A percentile compares a stretch with the other conserved stretches of the same genome.
Conservation (phyloP, 2,113 vertebrate species). For the Tapirus terrestris region DNA sequence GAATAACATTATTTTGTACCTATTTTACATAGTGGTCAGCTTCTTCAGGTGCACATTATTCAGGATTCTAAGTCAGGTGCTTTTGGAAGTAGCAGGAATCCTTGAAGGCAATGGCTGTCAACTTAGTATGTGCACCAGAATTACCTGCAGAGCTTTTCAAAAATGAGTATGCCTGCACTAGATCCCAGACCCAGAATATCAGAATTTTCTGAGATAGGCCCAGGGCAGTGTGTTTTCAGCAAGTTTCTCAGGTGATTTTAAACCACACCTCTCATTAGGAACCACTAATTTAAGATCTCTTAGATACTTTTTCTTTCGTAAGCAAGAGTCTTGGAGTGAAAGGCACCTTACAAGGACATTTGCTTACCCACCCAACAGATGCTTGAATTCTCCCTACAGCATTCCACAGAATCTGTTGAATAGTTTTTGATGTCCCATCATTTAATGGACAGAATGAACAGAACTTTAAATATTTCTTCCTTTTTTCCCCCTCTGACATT, state of each 20-base stretch:
- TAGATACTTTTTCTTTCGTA: not conserved
- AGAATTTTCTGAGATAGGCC: not conserved
- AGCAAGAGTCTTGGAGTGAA: not conserved
- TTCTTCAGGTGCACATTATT: not conserved
- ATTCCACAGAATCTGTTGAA: not conserved
- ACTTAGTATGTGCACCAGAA: not conserved
- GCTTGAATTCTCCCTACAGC: not conserved
- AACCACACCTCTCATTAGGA: not conserved
- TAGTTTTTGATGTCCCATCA: not conserved
- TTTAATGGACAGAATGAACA: not conserved
- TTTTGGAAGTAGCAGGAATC: not conserved
- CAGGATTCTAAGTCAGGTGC: not conserved
- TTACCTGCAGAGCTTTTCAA: not conserved
- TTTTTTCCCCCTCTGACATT: not conserved
- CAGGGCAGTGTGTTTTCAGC: not conserved
- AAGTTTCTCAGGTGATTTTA: not conserved
- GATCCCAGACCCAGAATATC: not conserved
- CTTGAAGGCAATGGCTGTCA: not conserved
- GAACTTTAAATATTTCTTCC: conserved; percentile 5
- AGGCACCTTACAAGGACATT: not conserved
- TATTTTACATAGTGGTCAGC: not conserved
- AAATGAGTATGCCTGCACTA: not conserved
- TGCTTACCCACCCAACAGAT: not conserved
- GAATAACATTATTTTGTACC: not conserved
- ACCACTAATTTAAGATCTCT: not conserved